Base-by-base conservation (phyloP, 2,113 vertebrate genomes). In the Anas platyrhynchos region DNA sequence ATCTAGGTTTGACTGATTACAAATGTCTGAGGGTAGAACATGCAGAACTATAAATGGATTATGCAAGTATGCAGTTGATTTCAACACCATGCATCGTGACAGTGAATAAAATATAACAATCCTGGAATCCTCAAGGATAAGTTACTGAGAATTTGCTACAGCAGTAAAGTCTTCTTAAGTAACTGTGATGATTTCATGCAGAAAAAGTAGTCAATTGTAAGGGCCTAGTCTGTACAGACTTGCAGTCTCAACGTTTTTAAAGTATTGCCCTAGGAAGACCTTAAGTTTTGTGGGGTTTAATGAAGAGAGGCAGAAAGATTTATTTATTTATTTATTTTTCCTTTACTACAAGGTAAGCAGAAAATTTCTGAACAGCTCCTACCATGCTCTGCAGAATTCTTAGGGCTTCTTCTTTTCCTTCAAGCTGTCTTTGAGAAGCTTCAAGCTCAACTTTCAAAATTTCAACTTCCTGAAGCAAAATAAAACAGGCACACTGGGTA, bases 381-480 rank as follows among this genome's bases (percentile, higher is more conserved):
- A 99, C 99, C 98, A 99, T 98, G 94, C 98, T 98, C 90, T 99
- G 99, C 65, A 99, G 94, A 94, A 99, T 99, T 98, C 98, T 99
- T 77, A 99, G 77, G 84, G 99, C 99, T 98, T 99, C 98, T n/a
- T 98, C 98, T 97, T 99, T 99, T 50, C 99, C 99, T 97, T 99
- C 98, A 58, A 99, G 98, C 92, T 98, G 98, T 75, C 98, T 98
- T 83, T 98, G 99, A 55, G 98, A 98, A 9, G 98, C 99, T 78
- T 99, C 99, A 83, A 99, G 98, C 83, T 99, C 99, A 80, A 98
- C 98, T 96, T 97, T 98, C 95, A 99, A 91, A 31, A 97, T 76
- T 65, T 99, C 98, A 65, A 97, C 97, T 88, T 99, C 98, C 99
- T 99, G 83, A 83, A 52, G 77, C 46, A 83, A 95, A 92, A 89